Conservation (phyloP, 2,888 invertebrate species). For the Petrolisthes manimaculis region DNA sequence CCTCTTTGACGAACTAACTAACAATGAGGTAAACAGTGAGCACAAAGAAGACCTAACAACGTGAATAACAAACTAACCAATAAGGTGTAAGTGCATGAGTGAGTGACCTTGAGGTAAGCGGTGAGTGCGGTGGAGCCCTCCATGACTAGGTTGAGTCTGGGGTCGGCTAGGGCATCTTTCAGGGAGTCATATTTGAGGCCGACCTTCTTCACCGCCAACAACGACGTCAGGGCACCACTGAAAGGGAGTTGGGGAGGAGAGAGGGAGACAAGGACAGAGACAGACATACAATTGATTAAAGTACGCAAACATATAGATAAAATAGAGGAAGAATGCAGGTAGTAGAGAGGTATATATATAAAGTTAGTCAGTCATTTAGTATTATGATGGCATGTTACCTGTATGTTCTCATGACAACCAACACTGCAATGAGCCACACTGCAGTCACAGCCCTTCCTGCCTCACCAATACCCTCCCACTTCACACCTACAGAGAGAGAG, state of each 20-base stretch:
- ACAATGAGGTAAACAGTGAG: not conserved
- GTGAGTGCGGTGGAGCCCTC: constrained; percentile 53
- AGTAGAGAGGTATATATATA: not conserved
- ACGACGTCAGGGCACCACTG: constrained; percentile 43
- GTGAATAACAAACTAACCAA: not conserved
- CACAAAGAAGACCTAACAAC: not conserved
- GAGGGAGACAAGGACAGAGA: not conserved
- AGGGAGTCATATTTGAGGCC: constrained; percentile 47
- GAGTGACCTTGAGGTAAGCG: constrained; percentile 35
- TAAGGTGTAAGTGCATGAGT: not conserved
- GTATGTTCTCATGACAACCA: constrained; percentile 22
- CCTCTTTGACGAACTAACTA: too few species aligned
- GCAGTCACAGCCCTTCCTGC: not conserved
- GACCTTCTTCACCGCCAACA: constrained; percentile 43
- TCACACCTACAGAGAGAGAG: not conserved
- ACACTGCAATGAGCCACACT: constrained; percentile 1
- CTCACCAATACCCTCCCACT: not conserved
- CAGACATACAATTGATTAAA: not conserved
- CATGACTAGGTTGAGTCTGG: constrained; percentile 26
- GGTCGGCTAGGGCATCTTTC: constrained; percentile 30
- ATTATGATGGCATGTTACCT: not conserved
- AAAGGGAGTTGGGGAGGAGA: not conserved
- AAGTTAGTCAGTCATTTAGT: not conserved
- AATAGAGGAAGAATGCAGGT: not conserved
- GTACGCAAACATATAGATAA: not conserved